Base-by-base conservation (phyloP, 30 jellyfish, hydroid and myxozoan genomes). In the Aurelia aurita region DNA sequence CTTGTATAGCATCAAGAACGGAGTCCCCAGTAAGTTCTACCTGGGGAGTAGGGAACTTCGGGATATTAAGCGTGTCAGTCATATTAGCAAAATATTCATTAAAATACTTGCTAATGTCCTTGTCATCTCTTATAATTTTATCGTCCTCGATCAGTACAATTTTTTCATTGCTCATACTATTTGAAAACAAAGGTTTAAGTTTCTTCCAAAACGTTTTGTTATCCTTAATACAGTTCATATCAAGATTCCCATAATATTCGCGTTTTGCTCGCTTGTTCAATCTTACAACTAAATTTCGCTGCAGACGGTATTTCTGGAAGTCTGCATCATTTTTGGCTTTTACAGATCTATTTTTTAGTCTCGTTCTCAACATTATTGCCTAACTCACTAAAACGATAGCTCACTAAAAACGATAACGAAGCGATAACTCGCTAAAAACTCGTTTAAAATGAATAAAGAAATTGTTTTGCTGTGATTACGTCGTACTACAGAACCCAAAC, bases 1-100 rank as follows among this genome's bases (percentile, higher is more conserved):
- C 46, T 73, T 73, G 86, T 27, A 45, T 73, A 46, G 86, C 86
- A 73, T 46, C 72, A 54, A 18, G 39, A 73, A 49, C 86, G 0
- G 69, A 35, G n/a, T n/a, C n/a, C n/a, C n/a, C n/a, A n/a, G n/a
- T 69, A 14, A 47, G 10, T 70, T 46, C 15, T 69, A 12, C 53
- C 26, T 20, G 22, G 53, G 86, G 53, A 73, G 22, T 26, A 35
- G 59, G 64, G 80, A 57, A n/a, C 26, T 68, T 23, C 29, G 53
- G 46, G 28, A 58, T 18, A 16, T 28, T 53, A 25, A 18, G 66
- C 72, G 55, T 21, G 72, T 73, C 73, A 73, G 55, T 65, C 16
- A 65, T 65, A 23, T 28, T 29, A 65, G 77, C 55, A 23, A 11
- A 65, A 7, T 65, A 65, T 13, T 65, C 60, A 28, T 22, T 65